Conservation (phyloP, 2,797 vertebrate genomes). For the Danio choprae region DNA sequence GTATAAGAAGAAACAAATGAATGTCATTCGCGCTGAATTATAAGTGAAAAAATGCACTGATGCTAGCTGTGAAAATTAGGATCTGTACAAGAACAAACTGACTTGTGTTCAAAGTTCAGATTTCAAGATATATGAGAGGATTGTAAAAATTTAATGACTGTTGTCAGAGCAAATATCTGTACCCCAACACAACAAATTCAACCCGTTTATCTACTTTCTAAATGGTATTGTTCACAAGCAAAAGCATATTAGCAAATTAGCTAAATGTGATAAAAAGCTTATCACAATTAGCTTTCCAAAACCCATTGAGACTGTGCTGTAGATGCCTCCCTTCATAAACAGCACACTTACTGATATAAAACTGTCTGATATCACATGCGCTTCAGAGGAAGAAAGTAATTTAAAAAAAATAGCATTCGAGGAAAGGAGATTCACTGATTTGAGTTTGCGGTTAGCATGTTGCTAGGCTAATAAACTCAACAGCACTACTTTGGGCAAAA, state of each 20-base stretch:
- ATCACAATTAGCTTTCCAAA: neutral
- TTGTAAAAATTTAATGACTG: neutral
- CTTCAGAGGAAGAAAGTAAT: neutral
- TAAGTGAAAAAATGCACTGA: neutral
- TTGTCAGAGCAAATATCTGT: neutral
- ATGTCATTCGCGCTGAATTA: neutral
- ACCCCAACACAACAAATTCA: neutral
- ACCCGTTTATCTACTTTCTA: neutral
- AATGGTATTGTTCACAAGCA: neutral
- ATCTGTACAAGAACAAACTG: neutral
- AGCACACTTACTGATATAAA: neutral
- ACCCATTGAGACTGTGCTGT: neutral
- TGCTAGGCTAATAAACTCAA: neutral
- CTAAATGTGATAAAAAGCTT: too few relatives aligned
- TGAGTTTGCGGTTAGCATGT: neutral
- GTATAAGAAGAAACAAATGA: neutral
- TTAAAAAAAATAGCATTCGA: neutral
- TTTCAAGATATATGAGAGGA: neutral
- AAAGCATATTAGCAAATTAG: neutral
- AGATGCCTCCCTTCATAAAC: neutral
- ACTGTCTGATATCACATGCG: neutral
- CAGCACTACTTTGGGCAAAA: neutral
- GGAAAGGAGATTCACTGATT: neutral
- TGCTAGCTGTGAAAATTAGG: neutral
- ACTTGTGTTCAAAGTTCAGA: neutral